Evolutionary conservation across 2,797 vertebrate genomes (phyloP).

Genomic region (Hyperoplus lanceolatus): DNA sequence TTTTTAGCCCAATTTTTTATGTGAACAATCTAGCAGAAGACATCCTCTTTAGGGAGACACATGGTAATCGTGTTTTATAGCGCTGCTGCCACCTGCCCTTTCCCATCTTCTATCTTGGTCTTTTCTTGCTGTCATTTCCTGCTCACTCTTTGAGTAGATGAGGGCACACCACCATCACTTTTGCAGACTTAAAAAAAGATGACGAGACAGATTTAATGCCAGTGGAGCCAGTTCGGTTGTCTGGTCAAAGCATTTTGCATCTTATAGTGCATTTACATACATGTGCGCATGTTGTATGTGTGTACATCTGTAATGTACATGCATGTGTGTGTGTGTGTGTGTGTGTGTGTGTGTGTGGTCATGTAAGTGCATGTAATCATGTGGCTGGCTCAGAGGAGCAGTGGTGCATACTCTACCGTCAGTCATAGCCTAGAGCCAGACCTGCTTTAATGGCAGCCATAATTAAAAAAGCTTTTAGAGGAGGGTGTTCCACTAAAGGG

Average conservation of each 20-base stretch:
- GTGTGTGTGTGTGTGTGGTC: slow-evolving; percentile 45
- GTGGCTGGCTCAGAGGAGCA: slow-evolving; percentile 65
- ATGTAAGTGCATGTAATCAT: slow-evolving; percentile 62
- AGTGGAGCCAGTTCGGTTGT: slow-evolving; percentile 67
- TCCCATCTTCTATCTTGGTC: slow-evolving; percentile 32
- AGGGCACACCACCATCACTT: slow-evolving; percentile 51
- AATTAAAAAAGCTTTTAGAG: slow-evolving; percentile 89
- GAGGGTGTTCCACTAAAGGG: slow-evolving; percentile 73
- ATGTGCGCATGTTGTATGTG: slow-evolving; percentile 22
- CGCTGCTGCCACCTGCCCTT: slow-evolving; percentile 48
- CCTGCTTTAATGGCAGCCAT: slow-evolving; percentile 80
- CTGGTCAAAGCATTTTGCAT: slow-evolving; percentile 58
- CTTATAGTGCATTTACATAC: slow-evolving; percentile 41
- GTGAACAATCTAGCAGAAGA: slow-evolving; percentile 38
- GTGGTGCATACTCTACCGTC: slow-evolving; percentile 61
- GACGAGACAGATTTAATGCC: slow-evolving; percentile 68
- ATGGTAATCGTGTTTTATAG: slow-evolving; percentile 60
- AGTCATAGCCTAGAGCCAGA: slow-evolving; percentile 64
- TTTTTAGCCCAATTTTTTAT: slow-evolving; percentile 43
- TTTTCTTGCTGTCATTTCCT: slow-evolving; percentile 25
- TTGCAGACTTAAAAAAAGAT: slow-evolving; percentile 47
- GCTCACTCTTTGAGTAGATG: slow-evolving; percentile 48
- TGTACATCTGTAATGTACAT: slow-evolving; percentile 18
- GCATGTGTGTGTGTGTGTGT: slow-evolving; percentile 40
- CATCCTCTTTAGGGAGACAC: slow-evolving; percentile 31